Conservation (phyloP, 2,113 vertebrate genomes). For the Myrmophylax atrothorax region DNA sequence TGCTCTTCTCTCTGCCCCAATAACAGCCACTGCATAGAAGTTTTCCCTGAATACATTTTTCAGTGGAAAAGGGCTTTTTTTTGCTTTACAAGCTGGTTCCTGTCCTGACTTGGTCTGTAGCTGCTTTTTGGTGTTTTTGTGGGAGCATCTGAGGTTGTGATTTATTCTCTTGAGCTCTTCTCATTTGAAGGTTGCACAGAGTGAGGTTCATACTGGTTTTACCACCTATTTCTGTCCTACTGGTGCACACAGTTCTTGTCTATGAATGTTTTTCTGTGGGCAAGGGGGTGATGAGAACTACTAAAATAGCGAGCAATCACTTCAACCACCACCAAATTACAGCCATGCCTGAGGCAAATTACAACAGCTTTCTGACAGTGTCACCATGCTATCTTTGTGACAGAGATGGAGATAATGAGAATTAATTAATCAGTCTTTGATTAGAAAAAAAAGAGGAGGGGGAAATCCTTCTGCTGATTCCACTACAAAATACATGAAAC, state of each 20-base stretch:
- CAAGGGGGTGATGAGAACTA: neutral
- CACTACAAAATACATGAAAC: neutral
- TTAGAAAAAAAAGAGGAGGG: slow-evolving; percentile 30
- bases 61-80: neutral
- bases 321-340: slow-evolving; percentile 35
- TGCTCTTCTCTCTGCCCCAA: neutral
- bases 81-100: neutral
- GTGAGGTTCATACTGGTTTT: neutral
- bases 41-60: neutral
- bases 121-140: neutral
- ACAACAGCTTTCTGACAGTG: slow-evolving; percentile 33
- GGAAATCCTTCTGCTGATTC: slow-evolving; percentile 1
- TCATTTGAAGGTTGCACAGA: neutral
- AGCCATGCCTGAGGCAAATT: slow-evolving; percentile 46
- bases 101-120: neutral
- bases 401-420: slow-evolving; percentile 64
- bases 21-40: neutral
- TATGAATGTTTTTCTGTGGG: neutral
- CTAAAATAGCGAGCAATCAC: neutral
- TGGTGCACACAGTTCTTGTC: neutral
- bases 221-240: neutral
- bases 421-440: slow-evolving; percentile 68
- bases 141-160: neutral
- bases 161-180: neutral
- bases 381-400: slow-evolving; percentile 56